phyloP scores from a whole-genome alignment of 1,140 invertebrate genomes.

The Zophobas atratus region DNA sequence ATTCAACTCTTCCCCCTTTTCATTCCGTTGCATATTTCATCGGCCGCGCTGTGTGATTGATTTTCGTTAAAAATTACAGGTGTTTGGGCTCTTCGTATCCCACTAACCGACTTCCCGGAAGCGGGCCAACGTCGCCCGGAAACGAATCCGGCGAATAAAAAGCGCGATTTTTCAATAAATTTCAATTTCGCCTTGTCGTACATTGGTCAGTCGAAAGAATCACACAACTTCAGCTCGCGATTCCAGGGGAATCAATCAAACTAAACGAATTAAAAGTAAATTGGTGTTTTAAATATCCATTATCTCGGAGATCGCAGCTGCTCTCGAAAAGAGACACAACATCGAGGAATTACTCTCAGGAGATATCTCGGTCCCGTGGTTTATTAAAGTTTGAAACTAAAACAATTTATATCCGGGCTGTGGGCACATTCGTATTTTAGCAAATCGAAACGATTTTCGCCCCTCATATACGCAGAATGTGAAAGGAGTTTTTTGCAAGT shows the following conservation, averaged over 20 bases:
- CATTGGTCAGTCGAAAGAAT: not conserved
- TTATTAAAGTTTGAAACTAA: constrained; percentile 39
- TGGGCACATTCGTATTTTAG: not conserved
- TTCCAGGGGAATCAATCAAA: constrained; percentile 32
- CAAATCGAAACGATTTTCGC: constrained; percentile 8
- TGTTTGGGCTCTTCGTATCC: not conserved
- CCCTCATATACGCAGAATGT: constrained; percentile 6
- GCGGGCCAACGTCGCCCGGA: not conserved
- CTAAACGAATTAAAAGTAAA: constrained; percentile 39
- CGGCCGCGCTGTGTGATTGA: constrained; percentile 9
- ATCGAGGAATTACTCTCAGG: constrained; percentile 39
- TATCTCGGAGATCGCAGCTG: constrained; percentile 31
- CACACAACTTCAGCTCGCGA: constrained; percentile 11
- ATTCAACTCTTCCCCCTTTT: not conserved
- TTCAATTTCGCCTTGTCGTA: constrained; percentile 14
- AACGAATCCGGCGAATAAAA: constrained; percentile 12
- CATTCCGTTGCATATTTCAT: constrained; percentile 18
- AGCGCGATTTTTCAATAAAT: constrained; percentile 24
- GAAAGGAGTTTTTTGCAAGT: not conserved
- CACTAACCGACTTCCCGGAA: too few species aligned
- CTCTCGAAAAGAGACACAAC: constrained; percentile 20
- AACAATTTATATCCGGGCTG: constrained; percentile 27
- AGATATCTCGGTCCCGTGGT: constrained; percentile 35
- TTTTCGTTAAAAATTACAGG: not conserved
- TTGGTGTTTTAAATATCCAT: constrained; percentile 43